Conservation (phyloP, 2,797 vertebrate genomes). For the Alca torda region DNA sequence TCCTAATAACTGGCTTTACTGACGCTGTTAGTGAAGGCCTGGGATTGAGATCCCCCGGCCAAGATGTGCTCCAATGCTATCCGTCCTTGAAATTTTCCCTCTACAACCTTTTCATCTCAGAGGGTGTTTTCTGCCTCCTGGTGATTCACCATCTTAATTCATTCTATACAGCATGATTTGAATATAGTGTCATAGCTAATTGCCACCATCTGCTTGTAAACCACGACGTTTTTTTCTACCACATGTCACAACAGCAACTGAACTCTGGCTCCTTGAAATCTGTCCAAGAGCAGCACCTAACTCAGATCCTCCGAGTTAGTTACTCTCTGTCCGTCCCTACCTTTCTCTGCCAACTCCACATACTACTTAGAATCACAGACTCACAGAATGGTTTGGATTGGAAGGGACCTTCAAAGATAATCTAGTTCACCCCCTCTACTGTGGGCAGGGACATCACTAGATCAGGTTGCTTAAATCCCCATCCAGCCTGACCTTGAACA, state of each 20-base stretch:
- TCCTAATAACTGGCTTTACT: neutral
- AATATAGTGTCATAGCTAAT: neutral
- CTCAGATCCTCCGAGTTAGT: neutral
- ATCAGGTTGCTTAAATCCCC: neutral
- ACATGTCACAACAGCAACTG: neutral
- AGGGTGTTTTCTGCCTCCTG: neutral
- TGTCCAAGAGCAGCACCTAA: neutral
- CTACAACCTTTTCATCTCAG: neutral
- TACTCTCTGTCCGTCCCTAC: neutral
- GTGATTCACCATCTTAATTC: neutral
- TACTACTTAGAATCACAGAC: neutral
- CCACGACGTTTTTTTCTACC: neutral
- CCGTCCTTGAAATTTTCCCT: neutral
- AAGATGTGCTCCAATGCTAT: neutral
- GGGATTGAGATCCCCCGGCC: neutral
- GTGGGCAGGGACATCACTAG: neutral
- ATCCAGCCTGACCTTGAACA: neutral
- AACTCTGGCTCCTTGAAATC: neutral
- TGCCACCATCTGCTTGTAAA: neutral
- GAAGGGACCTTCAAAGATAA: neutral
- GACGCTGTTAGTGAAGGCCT: neutral
- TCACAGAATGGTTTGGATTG: neutral
- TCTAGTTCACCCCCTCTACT: neutral
- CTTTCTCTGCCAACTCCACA: accelerated
- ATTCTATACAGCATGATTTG: neutral